Evolutionary conservation across 2,888 invertebrate species (phyloP).

Genomic region (Busseola fusca): DNA sequence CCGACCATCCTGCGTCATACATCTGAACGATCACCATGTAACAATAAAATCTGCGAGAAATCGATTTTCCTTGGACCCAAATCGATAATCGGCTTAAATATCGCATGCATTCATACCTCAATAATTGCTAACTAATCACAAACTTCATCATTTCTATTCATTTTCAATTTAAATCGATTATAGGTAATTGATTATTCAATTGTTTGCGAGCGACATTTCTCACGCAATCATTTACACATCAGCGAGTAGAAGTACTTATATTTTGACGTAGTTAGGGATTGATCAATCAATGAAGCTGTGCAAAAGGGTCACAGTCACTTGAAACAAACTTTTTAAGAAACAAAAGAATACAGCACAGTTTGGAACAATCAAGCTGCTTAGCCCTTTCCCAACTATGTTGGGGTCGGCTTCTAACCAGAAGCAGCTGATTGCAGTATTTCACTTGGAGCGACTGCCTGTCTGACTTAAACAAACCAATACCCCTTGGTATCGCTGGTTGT

Average conservation of each 20-base stretch:
- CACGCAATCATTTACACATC: constrained; percentile 51
- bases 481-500: not conserved
- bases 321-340: not conserved
- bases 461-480: not conserved
- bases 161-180: constrained; percentile 46
- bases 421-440: no score
- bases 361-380: not conserved
- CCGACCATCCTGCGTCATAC: not conserved
- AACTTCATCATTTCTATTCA: constrained; percentile 32
- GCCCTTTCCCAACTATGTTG: not conserved
- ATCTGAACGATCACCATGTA: constrained; percentile 22
- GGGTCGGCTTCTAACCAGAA: not conserved
- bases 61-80: constrained; percentile 51
- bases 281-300: constrained; percentile 9
- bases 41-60: constrained; percentile 45
- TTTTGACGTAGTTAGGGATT: constrained; percentile 37
- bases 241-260: constrained; percentile 23
- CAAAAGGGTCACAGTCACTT: constrained; percentile 27
- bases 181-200: constrained; percentile 45
- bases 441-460: not conserved
- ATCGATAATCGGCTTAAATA: constrained; percentile 48
- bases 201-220: constrained; percentile 46
- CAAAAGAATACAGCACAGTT: not conserved
- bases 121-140: constrained; percentile 38
- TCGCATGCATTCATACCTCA: constrained; percentile 38